phyloP scores from a whole-genome alignment of 2,113 vertebrate genomes.

The Entomyzon cyanotis region DNA sequence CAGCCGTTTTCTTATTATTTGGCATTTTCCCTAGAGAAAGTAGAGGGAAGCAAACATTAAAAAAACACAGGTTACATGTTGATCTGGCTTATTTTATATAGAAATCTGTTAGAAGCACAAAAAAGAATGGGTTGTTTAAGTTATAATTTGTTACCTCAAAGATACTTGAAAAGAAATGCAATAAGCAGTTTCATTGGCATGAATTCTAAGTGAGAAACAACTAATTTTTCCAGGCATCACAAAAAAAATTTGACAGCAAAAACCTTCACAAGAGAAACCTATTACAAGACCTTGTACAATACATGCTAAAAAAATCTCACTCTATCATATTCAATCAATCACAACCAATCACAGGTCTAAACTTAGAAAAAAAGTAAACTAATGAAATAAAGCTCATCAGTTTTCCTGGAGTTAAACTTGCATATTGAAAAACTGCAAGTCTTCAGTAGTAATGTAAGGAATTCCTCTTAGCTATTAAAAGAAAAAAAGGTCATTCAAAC shows the following conservation, averaged over 20 bases:
- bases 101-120: neutral
- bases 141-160: neutral
- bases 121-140: neutral
- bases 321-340: neutral
- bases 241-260: neutral
- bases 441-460: neutral
- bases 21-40: constrained; percentile 79
- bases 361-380: neutral
- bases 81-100: neutral
- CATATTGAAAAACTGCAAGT: neutral
- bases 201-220: neutral
- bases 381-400: neutral
- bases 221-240: neutral
- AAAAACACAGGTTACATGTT: neutral
- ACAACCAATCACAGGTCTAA: neutral
- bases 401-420: neutral
- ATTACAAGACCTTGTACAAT: neutral
- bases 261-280: neutral
- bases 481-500: neutral
- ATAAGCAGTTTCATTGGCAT: neutral
- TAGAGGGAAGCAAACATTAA: neutral
- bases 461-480: neutral
- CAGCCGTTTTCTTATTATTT: constrained; percentile 75
- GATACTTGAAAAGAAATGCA: neutral
- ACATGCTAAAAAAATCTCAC: neutral